Percentiles rank a stretch among this genome's conserved stretches.
Evolutionary conservation across 2,113 vertebrate species (phyloP).

Genomic region (Calypte anna): DNA sequence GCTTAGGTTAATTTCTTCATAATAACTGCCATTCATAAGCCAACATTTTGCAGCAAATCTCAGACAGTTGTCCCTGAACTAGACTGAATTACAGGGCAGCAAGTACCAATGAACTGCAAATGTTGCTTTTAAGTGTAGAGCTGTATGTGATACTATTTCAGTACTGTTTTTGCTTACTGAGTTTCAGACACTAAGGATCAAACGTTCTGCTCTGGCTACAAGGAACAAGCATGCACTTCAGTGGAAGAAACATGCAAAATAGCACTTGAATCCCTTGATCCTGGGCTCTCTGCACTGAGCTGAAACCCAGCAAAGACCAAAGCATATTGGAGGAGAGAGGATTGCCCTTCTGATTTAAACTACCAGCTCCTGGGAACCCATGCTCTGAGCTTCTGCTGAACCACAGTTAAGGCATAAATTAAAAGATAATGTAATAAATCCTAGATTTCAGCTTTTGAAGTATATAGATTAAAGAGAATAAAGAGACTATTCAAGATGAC

Average conservation of each 20-base stretch:
- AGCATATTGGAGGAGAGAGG: not conserved
- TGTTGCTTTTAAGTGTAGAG: not conserved
- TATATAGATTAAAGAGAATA: not conserved
- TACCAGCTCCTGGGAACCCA: not conserved
- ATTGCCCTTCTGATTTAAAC: not conserved
- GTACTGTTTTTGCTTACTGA: not conserved
- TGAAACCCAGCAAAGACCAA: not conserved
- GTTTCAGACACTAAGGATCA: not conserved
- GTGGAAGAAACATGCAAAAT: not conserved
- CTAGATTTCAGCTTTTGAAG: not conserved
- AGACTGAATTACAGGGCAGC: not conserved
- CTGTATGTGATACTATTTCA: not conserved
- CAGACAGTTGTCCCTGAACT: not conserved
- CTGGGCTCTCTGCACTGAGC: not conserved
- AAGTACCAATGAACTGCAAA: not conserved
- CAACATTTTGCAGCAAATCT: not conserved
- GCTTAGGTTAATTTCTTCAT: not conserved
- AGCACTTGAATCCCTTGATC: fast-evolving
- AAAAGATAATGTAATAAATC: constrained; percentile 5
- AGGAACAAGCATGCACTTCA: not conserved
- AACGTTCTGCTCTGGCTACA: not conserved
- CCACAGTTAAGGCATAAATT: not conserved
- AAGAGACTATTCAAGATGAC: not conserved
- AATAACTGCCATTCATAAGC: not conserved
- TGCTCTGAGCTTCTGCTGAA: not conserved